phyloP scores from a whole-genome alignment of 2,113 vertebrate species.

The Hippoglossus stenolepis region DNA sequence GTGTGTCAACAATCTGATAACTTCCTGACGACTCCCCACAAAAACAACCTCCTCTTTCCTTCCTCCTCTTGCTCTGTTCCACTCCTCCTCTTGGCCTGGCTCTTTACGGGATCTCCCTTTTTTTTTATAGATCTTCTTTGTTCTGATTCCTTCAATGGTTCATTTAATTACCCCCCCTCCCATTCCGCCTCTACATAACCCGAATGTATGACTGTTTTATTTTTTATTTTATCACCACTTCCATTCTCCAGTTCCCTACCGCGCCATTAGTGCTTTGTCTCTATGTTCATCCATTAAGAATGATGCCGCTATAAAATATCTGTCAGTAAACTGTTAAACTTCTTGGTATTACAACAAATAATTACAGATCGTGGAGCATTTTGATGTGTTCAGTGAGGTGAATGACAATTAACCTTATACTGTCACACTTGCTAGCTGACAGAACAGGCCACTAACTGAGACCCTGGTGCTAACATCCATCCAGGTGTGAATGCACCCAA shows the following conservation, averaged over 20 bases:
- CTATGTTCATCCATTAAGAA: conserved; percentile 8
- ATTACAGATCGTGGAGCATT: conserved; percentile 12
- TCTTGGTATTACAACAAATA: conserved; percentile 16
- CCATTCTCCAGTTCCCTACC: not conserved
- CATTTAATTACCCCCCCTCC: not conserved
- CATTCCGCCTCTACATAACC: not conserved
- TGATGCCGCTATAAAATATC: conserved; percentile 15
- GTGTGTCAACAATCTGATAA: conserved; percentile 65
- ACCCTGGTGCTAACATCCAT: too few species aligned
- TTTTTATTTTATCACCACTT: not conserved
- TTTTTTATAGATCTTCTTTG: conserved; percentile 17
- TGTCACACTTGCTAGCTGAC: conserved; percentile 12
- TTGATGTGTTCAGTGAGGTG: conserved; percentile 5
- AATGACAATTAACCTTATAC: not conserved
- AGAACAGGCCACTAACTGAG: not conserved
- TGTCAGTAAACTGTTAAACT: conserved; percentile 5
- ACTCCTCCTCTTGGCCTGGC: not conserved
- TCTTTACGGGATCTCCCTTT: conserved; percentile 8
- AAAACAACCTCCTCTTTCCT: conserved; percentile 33
- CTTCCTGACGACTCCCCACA: conserved; percentile 77
- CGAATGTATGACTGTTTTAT: not conserved
- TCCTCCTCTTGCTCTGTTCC: not conserved
- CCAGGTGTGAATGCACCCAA: too few species aligned
- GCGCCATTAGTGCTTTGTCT: not conserved
- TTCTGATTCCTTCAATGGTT: not conserved